Evolutionary conservation across 2,888 invertebrate species (phyloP).

Genomic region (Brachynemurus nebulosus): DNA sequence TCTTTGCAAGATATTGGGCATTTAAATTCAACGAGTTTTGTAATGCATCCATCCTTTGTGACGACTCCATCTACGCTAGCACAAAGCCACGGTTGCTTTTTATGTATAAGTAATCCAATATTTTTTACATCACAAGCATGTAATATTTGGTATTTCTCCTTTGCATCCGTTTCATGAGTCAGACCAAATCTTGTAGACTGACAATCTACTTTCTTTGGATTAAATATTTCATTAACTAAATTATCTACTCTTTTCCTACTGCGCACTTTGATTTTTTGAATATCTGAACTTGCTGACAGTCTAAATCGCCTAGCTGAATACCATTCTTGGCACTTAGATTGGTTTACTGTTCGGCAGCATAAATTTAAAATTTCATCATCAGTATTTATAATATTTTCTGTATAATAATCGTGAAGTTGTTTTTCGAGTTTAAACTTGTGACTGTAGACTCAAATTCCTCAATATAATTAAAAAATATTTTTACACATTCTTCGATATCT

Average conservation of each 20-base stretch:
- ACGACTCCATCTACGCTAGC: slow-evolving; percentile 15
- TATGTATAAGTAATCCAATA: slow-evolving; percentile 11
- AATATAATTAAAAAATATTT: slow-evolving; percentile 1
- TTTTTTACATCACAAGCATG: slow-evolving; percentile 7
- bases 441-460: background rate
- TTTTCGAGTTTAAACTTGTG: background rate
- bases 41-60: slow-evolving; percentile 11
- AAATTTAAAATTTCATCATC: slow-evolving; percentile 10
- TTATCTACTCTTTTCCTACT: slow-evolving; percentile 10
- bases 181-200: slow-evolving; percentile 9
- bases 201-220: slow-evolving; percentile 10
- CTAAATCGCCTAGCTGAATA: slow-evolving; percentile 15
- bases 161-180: slow-evolving; percentile 6
- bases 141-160: slow-evolving; percentile 9
- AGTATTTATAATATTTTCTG: background rate
- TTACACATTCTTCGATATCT: slow-evolving; percentile 5
- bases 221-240: slow-evolving; percentile 11
- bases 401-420: slow-evolving; percentile 4
- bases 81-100: slow-evolving; percentile 15
- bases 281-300: slow-evolving; percentile 16
- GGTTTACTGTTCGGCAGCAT: slow-evolving; percentile 15
- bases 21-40: slow-evolving; percentile 11
- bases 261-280: slow-evolving; percentile 13
- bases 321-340: slow-evolving; percentile 15
- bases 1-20: slow-evolving; percentile 4